These are phyloP conservation scores for Hormaphis cornu DNA, from an alignment of 1,140 invertebrate genomes.

Conservation along the genomic window DNA sequence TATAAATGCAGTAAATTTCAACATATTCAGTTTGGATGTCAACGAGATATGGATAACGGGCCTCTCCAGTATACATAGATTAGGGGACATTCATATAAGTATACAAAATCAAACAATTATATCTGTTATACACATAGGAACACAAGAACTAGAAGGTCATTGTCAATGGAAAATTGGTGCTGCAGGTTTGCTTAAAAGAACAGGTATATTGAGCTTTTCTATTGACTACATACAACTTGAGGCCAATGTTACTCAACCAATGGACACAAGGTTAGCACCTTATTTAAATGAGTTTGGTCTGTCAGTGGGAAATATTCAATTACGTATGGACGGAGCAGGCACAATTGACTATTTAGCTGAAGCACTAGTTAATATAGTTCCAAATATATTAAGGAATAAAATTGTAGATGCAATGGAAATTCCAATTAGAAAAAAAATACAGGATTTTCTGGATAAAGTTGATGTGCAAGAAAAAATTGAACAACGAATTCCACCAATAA, in stretches of 20 bases:
- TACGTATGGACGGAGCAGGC: constrained; percentile 59
- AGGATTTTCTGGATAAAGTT: constrained; percentile 58
- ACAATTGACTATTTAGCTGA: constrained; percentile 71
- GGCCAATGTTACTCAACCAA: constrained; percentile 58
- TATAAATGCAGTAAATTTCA: constrained; percentile 55
- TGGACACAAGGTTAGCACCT: constrained; percentile 63
- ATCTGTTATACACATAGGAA: constrained; percentile 60
- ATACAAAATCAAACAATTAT: constrained; percentile 60
- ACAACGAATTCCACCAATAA: constrained; percentile 48
- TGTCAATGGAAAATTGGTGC: constrained; percentile 67
- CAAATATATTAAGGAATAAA: constrained; percentile 71
- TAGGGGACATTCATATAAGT: constrained; percentile 62
- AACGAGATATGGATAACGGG: constrained; percentile 66
- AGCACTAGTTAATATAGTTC: constrained; percentile 64
- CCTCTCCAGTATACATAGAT: constrained; percentile 66
- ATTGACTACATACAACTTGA: constrained; percentile 57
- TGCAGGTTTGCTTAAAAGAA: constrained; percentile 54
- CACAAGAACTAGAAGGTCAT: constrained; percentile 61
- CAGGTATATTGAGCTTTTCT: constrained; percentile 63
- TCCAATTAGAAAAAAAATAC: constrained; percentile 57
- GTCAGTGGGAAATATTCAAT: constrained; percentile 72
- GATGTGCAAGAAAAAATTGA: constrained; percentile 62
- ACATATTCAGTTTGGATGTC: constrained; percentile 48
- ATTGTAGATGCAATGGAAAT: constrained; percentile 72
- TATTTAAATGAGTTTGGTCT: constrained; percentile 61